phyloP scores from a whole-genome alignment of 53 echinoderm and acorn worm species.

The Pentamera pediparva region DNA sequence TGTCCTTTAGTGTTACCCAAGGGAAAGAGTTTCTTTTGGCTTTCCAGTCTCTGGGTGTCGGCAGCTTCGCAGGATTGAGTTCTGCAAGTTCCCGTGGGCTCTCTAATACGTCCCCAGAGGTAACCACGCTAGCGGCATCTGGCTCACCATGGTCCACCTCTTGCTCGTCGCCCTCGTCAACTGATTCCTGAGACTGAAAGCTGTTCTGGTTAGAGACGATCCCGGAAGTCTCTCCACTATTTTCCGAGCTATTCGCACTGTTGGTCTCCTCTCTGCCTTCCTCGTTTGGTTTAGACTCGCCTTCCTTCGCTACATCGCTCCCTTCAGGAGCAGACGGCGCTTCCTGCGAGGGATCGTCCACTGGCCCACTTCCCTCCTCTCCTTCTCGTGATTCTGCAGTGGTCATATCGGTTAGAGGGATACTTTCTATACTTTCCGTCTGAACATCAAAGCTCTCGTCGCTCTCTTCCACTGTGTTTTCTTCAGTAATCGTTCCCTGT shows the following conservation, averaged over 20 bases:
- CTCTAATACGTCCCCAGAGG: background rate
- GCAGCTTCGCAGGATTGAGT: conserved; percentile 9
- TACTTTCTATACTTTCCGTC: background rate
- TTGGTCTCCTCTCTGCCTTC: conserved; percentile 43
- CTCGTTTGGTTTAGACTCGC: conserved; percentile 2
- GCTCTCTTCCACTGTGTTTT: background rate
- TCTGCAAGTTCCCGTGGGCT: background rate
- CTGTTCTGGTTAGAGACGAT: conserved; percentile 93
- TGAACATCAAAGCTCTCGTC: no score
- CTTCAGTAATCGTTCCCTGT: conserved; percentile 27
- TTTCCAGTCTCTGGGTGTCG: conserved; percentile 42
- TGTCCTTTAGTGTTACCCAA: conserved; percentile 40
- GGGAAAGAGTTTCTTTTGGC: conserved; percentile 46
- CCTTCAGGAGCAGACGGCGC: background rate
- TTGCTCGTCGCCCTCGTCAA: conserved; percentile 27
- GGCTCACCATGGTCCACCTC: conserved; percentile 30
- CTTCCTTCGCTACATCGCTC: background rate
- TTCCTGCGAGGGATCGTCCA: background rate
- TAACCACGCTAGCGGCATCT: conserved; percentile 8
- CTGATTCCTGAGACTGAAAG: conserved; percentile 97
- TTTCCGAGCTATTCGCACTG: conserved; percentile 47
- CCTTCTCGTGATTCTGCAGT: background rate
- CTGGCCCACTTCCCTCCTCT: background rate
- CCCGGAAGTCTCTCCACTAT: conserved; percentile 83
- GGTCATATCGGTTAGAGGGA: background rate